Evolutionary conservation across 2,888 invertebrate genomes (phyloP).

Genomic region (Cactoblastis cactorum): DNA sequence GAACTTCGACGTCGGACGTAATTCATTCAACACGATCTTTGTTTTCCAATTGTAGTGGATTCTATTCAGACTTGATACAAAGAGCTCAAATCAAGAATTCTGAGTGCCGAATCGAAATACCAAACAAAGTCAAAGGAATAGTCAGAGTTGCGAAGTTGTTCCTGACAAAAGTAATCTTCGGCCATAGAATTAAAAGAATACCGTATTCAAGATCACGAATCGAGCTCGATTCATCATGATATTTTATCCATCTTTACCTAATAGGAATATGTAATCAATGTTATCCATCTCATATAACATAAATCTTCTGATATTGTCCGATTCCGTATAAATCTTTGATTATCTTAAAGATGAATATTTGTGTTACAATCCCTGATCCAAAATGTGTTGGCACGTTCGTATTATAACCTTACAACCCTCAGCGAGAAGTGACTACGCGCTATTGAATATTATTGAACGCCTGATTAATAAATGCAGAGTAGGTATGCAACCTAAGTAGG

Average conservation of each 20-base stretch:
- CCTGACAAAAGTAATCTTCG: conserved; percentile 22
- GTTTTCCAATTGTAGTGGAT: conserved; percentile 11
- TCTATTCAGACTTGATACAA: conserved; percentile 13
- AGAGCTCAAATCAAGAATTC: conserved; percentile 17
- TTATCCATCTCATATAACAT: conserved; percentile 31
- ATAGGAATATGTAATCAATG: conserved; percentile 31
- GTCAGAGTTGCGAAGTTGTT: conserved; percentile 26
- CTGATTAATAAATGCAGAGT: conserved; percentile 28
- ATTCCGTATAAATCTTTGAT: conserved; percentile 30
- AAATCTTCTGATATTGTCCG: conserved; percentile 27
- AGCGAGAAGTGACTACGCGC: conserved; percentile 15
- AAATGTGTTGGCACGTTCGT: conserved; percentile 3
- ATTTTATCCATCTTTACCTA: conserved; percentile 28
- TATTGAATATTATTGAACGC: conserved; percentile 21
- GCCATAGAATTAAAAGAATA: conserved; percentile 14
- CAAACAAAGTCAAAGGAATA: conserved; percentile 25
- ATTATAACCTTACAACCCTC: not conserved
- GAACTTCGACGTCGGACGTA: conserved; percentile 3
- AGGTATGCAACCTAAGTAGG: conserved; percentile 19
- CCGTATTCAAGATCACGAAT: conserved; percentile 34
- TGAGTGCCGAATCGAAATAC: conserved; percentile 24
- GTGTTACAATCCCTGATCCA: conserved; percentile 17
- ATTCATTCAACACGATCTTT: conserved; percentile 10
- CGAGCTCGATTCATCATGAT: conserved; percentile 24
- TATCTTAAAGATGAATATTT: conserved; percentile 28